These are phyloP conservation scores for Dexiosoma caninum DNA, from an alignment of 2,888 invertebrate species.

Conservation along the genomic window DNA sequence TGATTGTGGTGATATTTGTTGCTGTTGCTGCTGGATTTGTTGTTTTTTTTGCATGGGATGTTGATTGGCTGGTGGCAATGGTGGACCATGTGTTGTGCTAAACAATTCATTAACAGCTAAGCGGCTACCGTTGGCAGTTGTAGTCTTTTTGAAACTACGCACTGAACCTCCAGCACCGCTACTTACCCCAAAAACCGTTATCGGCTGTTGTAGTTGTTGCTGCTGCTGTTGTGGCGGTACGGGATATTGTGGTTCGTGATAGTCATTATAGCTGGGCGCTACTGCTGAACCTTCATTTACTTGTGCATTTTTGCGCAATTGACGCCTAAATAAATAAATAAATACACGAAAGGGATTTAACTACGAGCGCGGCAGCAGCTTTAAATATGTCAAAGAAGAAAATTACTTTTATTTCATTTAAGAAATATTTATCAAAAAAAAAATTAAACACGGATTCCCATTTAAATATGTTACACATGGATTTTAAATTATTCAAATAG, in stretches of 20 bases:
- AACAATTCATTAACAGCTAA: constrained; percentile 75
- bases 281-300: constrained; percentile 55
- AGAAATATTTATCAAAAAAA: too few relatives aligned
- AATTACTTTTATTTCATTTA: too few relatives aligned
- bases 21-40: constrained; percentile 59
- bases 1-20: constrained; percentile 69
- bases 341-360: neutral
- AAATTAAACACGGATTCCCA: too few relatives aligned
- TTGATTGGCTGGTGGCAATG: constrained; percentile 75
- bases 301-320: constrained; percentile 71
- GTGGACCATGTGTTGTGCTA: constrained; percentile 67
- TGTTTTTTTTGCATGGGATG: constrained; percentile 74
- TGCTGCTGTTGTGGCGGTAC: constrained; percentile 57
- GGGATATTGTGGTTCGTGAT: constrained; percentile 60
- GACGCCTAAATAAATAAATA: constrained; percentile 69
- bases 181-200: constrained; percentile 76
- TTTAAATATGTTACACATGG: too few relatives aligned
- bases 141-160: constrained; percentile 71
- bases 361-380: too few relatives aligned
- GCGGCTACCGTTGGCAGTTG: constrained; percentile 74
- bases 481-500: too few relatives aligned
- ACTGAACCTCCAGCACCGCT: constrained; percentile 75
- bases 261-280: constrained; percentile 53
- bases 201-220: constrained; percentile 64
- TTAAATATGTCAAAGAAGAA: neutral